These are phyloP conservation scores for Dreissena polymorpha DNA, from an alignment of 1,140 invertebrate species.

Conservation along the genomic window DNA sequence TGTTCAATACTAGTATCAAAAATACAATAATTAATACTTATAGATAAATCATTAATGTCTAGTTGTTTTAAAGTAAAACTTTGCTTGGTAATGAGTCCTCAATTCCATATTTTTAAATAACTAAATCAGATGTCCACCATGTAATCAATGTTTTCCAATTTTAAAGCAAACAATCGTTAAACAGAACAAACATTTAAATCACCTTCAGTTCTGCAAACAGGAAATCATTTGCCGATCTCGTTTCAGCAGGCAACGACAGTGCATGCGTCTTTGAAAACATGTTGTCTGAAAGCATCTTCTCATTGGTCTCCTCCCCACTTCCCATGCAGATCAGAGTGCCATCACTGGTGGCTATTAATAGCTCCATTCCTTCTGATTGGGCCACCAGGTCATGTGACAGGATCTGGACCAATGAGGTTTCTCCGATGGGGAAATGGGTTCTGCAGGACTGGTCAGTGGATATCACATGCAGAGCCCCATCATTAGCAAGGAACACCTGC, in stretches of 20 bases:
- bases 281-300: constrained; percentile 56
- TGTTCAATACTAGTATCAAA: background rate
- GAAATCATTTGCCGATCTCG: constrained; percentile 70
- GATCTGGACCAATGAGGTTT: constrained; percentile 74
- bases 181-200: background rate
- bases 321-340: constrained; percentile 75
- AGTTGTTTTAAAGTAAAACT: background rate
- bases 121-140: too few species aligned
- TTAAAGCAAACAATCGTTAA: too few species aligned
- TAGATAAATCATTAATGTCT: background rate
- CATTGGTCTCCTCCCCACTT: constrained; percentile 54
- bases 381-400: constrained; percentile 70
- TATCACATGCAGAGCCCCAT: constrained; percentile 72
- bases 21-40: background rate
- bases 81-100: too few species aligned
- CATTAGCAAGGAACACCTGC: constrained; percentile 72
- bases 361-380: constrained; percentile 67
- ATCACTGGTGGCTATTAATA: constrained; percentile 74
- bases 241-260: constrained; percentile 57
- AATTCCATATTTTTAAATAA: too few species aligned
- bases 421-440: constrained; percentile 67
- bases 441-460: constrained; percentile 69
- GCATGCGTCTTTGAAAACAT: constrained; percentile 31
- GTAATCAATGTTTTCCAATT: too few species aligned
- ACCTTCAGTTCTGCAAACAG: constrained; percentile 66